Evolutionary conservation across 1,140 invertebrate genomes (phyloP), one percentile per base, ranked within the genome.

Genomic region (Cyphomyrmex costatus): DNA sequence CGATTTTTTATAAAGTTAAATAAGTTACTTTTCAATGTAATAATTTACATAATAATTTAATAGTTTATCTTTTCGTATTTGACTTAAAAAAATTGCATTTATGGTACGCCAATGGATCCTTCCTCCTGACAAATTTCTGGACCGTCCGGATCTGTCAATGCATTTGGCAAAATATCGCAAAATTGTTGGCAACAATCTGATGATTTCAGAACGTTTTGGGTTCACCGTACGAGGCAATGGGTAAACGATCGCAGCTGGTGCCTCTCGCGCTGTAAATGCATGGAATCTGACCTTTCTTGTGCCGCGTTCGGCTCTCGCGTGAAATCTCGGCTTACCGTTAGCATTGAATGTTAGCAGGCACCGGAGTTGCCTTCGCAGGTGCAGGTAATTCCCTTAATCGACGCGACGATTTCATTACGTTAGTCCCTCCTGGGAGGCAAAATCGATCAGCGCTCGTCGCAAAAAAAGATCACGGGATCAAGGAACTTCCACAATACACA

Each of bases 311-410:
- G 33, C n/a, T 53, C 30, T 42, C 51, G 58, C 77, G 74, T 53
- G 53, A 85, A 85, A 65, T 85, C 61, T 56, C 83, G 46, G 33
- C 61, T 85, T 76, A 85, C 83, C 74, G 71, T 77, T 85, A 78
- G 46, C 56, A 21, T 5, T 61, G 10, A 60, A 60, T 16, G 42
- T 58, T 33, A n/a, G 24, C 30, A 30, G 14, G 7, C 42, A 77
- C 16, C 68, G 19, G 19, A 60, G 12, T 16, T 49, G 58, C 58
- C 19, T 46, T 19, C 30, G 24, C 53, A 73, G 36, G 51, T 82
- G 79, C 30, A 2, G 4, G 0, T 21, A 49, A 16, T 49, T 21
- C 63, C n/a, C 36, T 16, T 68, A 27, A 49, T 46, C 21, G 36
- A 42, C 33, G 51, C 60, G 30, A 53, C 42, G 24, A 56, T 80